Evolutionary conservation across 2,888 invertebrate genomes (phyloP).

Genomic region (Argyresthia albistria): DNA sequence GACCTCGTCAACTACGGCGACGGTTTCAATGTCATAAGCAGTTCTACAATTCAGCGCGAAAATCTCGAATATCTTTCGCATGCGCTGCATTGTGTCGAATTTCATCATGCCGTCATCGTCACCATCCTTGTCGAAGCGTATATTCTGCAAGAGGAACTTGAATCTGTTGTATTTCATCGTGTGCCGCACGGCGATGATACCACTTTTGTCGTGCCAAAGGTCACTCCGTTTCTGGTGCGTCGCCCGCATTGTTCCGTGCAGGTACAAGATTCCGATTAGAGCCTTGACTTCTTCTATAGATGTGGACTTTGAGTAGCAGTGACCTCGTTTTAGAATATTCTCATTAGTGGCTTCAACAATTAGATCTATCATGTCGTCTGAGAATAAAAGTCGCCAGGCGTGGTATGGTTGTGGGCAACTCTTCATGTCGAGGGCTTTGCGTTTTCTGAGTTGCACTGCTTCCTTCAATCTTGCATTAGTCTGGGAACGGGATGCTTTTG

Average conservation of each 20-base stretch:
- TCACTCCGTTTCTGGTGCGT: conserved; percentile 46
- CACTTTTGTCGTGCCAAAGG: conserved; percentile 48
- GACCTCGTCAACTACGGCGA: conserved; percentile 53
- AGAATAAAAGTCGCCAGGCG: conserved; percentile 53
- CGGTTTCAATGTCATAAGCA: conserved; percentile 35
- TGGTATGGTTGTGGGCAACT: conserved; percentile 36
- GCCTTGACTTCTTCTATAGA: conserved; percentile 45
- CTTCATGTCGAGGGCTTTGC: conserved; percentile 16
- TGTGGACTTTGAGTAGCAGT: conserved; percentile 21
- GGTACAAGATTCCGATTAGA: conserved; percentile 54
- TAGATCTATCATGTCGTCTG: conserved; percentile 49
- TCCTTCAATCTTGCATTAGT: conserved; percentile 26
- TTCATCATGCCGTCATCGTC: conserved; percentile 32
- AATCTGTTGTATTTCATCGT: conserved; percentile 51
- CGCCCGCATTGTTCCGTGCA: conserved; percentile 54
- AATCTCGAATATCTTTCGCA: conserved; percentile 56
- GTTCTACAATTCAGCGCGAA: conserved; percentile 58
- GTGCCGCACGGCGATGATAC: conserved; percentile 35
- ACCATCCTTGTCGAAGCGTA: conserved; percentile 40
- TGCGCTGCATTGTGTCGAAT: conserved; percentile 48
- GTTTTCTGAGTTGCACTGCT: conserved; percentile 28
- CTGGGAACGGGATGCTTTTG: conserved; percentile 11
- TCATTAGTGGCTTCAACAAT: conserved; percentile 55
- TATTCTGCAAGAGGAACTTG: conserved; percentile 44
- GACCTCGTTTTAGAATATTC: conserved; percentile 31